phyloP scores from a whole-genome alignment of 2,888 invertebrate species.

The Clunio marinus region DNA sequence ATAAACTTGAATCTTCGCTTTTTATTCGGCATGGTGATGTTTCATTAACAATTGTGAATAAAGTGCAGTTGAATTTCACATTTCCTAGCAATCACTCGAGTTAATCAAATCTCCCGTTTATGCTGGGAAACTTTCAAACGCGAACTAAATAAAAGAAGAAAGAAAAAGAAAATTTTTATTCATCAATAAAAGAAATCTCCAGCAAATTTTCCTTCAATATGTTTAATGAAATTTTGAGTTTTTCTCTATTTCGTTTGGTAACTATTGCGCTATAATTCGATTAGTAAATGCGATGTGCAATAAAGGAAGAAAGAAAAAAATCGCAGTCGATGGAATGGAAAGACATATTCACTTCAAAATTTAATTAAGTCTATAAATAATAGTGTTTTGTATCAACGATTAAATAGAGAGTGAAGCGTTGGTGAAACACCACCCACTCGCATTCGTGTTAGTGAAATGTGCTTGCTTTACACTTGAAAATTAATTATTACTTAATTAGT shows the following conservation, averaged over 20 bases:
- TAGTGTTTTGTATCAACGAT: background rate
- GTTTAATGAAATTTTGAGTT: background rate
- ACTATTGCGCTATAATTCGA: background rate
- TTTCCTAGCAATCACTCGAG: too few species aligned
- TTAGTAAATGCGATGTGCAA: background rate
- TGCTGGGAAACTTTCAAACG: too few species aligned
- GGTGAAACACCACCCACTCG: background rate
- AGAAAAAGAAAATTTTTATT: too few species aligned
- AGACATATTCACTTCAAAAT: background rate
- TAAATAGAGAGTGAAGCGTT: background rate
- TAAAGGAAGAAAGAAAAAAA: background rate
- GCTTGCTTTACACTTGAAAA: background rate
- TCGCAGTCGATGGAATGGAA: too few species aligned
- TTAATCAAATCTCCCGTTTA: too few species aligned
- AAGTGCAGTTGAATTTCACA: too few species aligned
- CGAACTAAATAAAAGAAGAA: too few species aligned
- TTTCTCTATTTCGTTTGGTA: background rate
- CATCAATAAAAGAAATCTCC: too few species aligned
- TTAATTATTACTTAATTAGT: conserved; percentile 17
- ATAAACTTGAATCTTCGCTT: background rate
- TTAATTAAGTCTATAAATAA: conserved; percentile 10
- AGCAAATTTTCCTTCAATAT: background rate
- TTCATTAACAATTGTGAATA: too few species aligned
- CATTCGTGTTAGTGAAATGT: conserved; percentile 12
- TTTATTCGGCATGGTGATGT: background rate